Evolutionary conservation across 2,888 invertebrate genomes (phyloP), one percentile per base, ranked within the genome.

Genomic region (Phalera bucephala): DNA sequence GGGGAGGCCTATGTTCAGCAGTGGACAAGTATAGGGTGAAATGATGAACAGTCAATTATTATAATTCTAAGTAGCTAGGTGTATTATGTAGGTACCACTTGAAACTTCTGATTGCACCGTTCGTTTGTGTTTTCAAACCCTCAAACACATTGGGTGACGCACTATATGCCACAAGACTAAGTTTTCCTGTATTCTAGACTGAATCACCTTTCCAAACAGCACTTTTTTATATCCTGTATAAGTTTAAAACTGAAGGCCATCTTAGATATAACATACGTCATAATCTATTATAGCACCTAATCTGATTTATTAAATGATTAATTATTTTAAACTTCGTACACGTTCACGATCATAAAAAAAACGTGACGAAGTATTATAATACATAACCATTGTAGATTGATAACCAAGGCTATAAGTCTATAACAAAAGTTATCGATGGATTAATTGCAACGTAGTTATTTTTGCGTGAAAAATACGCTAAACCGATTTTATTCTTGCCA

Each of bases 271-370:
- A 8, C 12, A 33, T 31, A 21, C 10, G 30, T 7, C 15, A 27
- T 33, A 22, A 31, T 44, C 36, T 31, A 12, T 3, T 15, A 8
- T 27, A n/a, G n/a, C n/a, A n/a, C 11, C 17, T 22, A 22, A 31
- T 31, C 36, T 36, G 20, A 31, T 36, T 31, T 26, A 25, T 26
- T 36, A 31, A 36, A 31, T 31, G 13, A 31, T 36, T 27, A 19
- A 25, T 42, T 28, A 31, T 12, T 12, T 12, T 25, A 12, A 25
- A 32, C 19, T 17, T 9, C 19, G 27, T 7, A 15, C 27, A 31
- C 31, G 31, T 25, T 11, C 25, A 25, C 25, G 12, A 2, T 8
- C n/a, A 12, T 25, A 12, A 10, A 22, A n/a, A 21, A 25, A 25
- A 7, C 14, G 14, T 14, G 14, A 14, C 9, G 1, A 27, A 25